These are phyloP conservation scores for Rhaphigaster nebulosa DNA, from an alignment of 2,888 invertebrate genomes.

Conservation along the genomic window DNA sequence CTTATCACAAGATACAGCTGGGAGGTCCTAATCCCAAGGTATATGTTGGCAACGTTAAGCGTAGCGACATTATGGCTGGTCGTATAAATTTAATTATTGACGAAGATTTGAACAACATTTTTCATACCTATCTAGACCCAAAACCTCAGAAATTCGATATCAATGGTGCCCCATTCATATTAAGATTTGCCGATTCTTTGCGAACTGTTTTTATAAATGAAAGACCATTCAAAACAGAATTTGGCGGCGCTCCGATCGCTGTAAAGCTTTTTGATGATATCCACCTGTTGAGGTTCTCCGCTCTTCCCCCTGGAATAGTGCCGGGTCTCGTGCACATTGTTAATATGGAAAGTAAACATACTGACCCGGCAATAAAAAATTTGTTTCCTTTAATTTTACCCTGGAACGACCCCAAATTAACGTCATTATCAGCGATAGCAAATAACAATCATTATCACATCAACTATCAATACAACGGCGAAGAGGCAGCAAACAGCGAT, in stretches of 20 bases:
- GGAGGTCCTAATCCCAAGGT: conserved; percentile 95
- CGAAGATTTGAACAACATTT: conserved; percentile 80
- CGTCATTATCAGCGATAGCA: background rate
- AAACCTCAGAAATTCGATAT: conserved; percentile 81
- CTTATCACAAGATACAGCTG: conserved; percentile 82
- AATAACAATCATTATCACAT: background rate
- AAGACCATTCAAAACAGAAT: conserved; percentile 82
- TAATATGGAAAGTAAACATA: conserved; percentile 78
- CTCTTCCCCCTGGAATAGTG: conserved; percentile 79
- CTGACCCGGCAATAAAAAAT: background rate
- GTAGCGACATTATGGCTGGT: conserved; percentile 86
- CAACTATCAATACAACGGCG: background rate
- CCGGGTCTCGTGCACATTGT: conserved; percentile 80
- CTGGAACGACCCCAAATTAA: background rate
- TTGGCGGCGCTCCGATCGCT: conserved; percentile 86
- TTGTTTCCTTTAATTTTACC: background rate
- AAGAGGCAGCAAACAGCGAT: background rate
- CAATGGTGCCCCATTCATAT: conserved; percentile 79
- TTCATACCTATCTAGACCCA: conserved; percentile 86
- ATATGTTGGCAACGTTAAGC: conserved; percentile 83
- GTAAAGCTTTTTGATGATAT: conserved; percentile 80
- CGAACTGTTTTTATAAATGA: conserved; percentile 84
- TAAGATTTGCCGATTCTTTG: conserved; percentile 85
- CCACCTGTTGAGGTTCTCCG: conserved; percentile 84
- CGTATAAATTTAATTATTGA: conserved; percentile 88